Evolutionary conservation across 23 tunicate species (phyloP), one percentile per base, ranked within the genome.

Genomic region (Diplosoma virens): DNA sequence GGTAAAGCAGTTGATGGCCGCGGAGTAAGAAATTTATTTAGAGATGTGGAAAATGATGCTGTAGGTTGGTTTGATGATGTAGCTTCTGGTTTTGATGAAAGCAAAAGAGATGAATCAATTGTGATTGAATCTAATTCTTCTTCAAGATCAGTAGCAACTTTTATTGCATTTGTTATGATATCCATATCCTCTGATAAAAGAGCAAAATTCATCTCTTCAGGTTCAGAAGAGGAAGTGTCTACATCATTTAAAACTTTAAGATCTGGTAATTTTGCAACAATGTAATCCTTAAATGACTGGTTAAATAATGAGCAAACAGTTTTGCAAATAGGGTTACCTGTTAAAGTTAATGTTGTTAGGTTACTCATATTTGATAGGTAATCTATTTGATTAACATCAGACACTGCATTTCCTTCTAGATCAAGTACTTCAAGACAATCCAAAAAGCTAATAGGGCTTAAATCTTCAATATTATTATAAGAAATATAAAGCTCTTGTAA

Each of bases 371-470:
- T 85, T 3, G 87, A 45, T 21, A 92, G 56, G 56, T 92, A 92
- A 76, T 92, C 97, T 46, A 92, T 37, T 79, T 92, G 97, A 81
- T 85, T 87, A 0, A 73, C 52, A 54, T 85, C 90, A 47, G 70
- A 3, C 17, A 92, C 74, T 67, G 69, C 73, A 73, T 92, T 92
- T 2, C 78, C 97, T 59, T 92, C 97, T 6, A 92, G 41, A 65
- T 92, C 97, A 0, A 85, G 47, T 17, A 92, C 97, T 76, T 92
- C 87, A 0, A 92, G 53, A n/a, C 58, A 25, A n/a, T 92, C 97
- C 23, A 92, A 25, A 76, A 92, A 92, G 46, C 91, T 80, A 14
- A 92, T 48, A 17, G 97, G 87, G 55, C 91, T 84, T 0, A 85
- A 29, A 30, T 92, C 97, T 1, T 46, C 68, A 47, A 92, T 92